Conservation (phyloP, 2,113 vertebrate genomes). For the Pitta sordida region DNA sequence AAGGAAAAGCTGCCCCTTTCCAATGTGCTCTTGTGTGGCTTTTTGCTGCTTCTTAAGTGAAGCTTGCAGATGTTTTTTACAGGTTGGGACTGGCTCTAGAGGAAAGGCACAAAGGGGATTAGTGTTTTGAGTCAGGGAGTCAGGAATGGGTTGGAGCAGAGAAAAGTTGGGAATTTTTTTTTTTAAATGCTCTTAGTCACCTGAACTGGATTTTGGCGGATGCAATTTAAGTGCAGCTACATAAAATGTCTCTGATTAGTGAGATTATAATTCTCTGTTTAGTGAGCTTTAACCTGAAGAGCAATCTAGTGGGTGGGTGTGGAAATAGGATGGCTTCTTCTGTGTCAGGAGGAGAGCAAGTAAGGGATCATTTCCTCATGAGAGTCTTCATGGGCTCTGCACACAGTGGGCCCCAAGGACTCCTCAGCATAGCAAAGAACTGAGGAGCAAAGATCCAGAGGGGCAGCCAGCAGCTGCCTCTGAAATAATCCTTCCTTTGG, state of each 20-base stretch:
- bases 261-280: neutral
- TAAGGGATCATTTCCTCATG: neutral
- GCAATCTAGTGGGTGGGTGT: neutral
- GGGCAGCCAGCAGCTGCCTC: neutral
- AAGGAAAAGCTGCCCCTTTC: slow-evolving; percentile 1
- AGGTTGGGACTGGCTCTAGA: slow-evolving; percentile 47
- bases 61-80: slow-evolving; percentile 33
- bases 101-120: slow-evolving; percentile 58
- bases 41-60: neutral
- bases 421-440: accelerated
- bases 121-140: slow-evolving; percentile 62
- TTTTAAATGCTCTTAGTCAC: slow-evolving; percentile 33
- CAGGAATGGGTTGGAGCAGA: slow-evolving; percentile 48
- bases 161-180: neutral
- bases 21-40: neutral
- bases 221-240: neutral
- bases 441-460: neutral
- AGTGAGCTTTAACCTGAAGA: neutral
- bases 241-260: neutral
- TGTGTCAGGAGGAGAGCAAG: neutral
- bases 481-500: neutral
- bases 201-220: slow-evolving; percentile 13
- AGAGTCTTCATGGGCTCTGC: neutral
- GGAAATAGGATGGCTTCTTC: neutral
- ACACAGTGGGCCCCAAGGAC: neutral